Evolutionary conservation across 2,797 vertebrate genomes (phyloP), one percentile per base, ranked within the genome.

Genomic region (Lycodopsis pacificus): DNA sequence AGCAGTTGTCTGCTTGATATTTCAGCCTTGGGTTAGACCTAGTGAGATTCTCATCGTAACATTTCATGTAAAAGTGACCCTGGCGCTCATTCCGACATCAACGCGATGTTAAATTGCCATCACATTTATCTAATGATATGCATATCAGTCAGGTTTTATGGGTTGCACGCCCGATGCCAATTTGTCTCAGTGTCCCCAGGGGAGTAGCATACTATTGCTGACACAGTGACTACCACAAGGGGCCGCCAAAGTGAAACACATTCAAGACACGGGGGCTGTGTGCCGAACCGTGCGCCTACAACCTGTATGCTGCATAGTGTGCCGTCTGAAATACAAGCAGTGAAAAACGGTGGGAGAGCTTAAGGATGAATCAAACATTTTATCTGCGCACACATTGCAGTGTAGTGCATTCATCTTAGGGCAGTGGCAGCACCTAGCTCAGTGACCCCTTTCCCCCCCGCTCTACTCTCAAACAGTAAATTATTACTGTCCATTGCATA

Each of bases 401-500:
- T 79, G 76, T 77, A 63, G 49, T 70, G 56, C 84, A 73, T 86
- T 89, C 79, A 83, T 90, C 73, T 76, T 13, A 61, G 53, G 66
- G 65, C 58, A 49, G 38, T 49, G 69, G 78, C 75, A 73, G 76
- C 61, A 32, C 42, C 69, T 68, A 4, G 72, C 70, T 48, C 79
- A 61, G 19, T 78, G 86, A 83, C 83, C 82, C 51, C 67, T 57
- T 40, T 38, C 73, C 66, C 13, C 44, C 17, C 42, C 40, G 58
- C 83, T 48, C 69, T 72, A 17, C 82, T 79, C 75, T 78, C 62
- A 72, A 76, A 84, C 77, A 54, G 77, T 88, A 76, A 89, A 89
- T 90, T 88, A 88, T 89, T 89, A 83, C 89, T 80, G 80, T 62
- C 70, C 63, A 19, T 79, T 81, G 87, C 80, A 89, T 90, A 88